phyloP scores from a whole-genome alignment of 2,113 vertebrate species.

The Chaenocephalus aceratus region DNA sequence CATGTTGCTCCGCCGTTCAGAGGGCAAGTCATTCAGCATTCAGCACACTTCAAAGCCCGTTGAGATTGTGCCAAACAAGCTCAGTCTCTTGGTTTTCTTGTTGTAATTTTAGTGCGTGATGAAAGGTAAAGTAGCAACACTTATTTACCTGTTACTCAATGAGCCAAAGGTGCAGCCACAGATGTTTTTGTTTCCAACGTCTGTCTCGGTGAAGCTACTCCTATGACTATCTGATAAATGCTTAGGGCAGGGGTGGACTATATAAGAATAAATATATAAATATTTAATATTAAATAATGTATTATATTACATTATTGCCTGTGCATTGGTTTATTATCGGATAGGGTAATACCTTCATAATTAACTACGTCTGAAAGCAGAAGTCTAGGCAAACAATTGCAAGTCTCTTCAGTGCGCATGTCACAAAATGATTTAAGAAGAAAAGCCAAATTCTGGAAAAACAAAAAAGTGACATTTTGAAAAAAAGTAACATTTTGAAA shows the following conservation, averaged over 20 bases:
- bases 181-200: constrained; percentile 74
- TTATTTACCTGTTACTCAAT: constrained; percentile 79
- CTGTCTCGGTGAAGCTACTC: constrained; percentile 58
- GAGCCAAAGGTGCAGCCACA: constrained; percentile 60
- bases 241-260: constrained; percentile 6
- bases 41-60: constrained; percentile 74
- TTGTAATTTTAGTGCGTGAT: constrained; percentile 81
- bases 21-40: constrained; percentile 76
- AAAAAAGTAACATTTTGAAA: too few species aligned
- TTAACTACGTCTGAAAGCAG: too few species aligned
- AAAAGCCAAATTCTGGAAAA: too few species aligned
- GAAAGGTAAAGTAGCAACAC: constrained; percentile 81
- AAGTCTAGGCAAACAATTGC: too few species aligned
- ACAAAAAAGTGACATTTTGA: too few species aligned
- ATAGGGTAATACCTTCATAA: too few species aligned
- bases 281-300: too few species aligned
- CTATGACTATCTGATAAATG: constrained; percentile 43
- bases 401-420: too few species aligned
- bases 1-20: constrained; percentile 74
- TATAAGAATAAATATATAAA: too few species aligned
- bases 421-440: too few species aligned
- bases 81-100: constrained; percentile 68
- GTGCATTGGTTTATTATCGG: too few species aligned
- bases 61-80: constrained; percentile 73
- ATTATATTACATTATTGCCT: too few species aligned